Percentiles rank a stretch among this genome's conserved stretches.
These are phyloP conservation scores for Melangyna quadrimaculata DNA, from an alignment of 2,888 invertebrate genomes.

Conservation along the genomic window DNA sequence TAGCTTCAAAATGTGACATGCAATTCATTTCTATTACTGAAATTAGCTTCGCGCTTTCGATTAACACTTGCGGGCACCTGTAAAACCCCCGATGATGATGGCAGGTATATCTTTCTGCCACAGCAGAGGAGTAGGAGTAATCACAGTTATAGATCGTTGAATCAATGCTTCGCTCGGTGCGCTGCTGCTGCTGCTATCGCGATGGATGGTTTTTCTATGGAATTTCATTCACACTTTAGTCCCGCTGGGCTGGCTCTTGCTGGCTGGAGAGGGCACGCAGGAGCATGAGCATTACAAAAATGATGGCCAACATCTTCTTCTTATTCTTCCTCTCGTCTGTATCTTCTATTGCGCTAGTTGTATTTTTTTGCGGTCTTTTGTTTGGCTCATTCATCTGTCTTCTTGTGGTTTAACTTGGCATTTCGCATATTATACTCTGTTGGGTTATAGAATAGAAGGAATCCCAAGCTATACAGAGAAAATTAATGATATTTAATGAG, in stretches of 20 bases:
- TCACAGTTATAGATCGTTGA: slow-evolving; percentile 52
- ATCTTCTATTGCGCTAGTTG: not conserved
- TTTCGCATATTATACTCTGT: slow-evolving; percentile 11
- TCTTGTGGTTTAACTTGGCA: slow-evolving; percentile 34
- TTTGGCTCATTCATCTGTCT: slow-evolving; percentile 45
- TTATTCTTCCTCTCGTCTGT: not conserved
- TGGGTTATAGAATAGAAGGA: slow-evolving; percentile 2
- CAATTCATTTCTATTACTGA: slow-evolving; percentile 70
- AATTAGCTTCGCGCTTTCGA: slow-evolving; percentile 71
- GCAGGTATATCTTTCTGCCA: not conserved
- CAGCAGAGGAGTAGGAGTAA: slow-evolving; percentile 61
- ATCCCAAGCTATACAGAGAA: slow-evolving; percentile 37
- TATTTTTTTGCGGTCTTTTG: slow-evolving; percentile 27
- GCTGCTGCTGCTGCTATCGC: not conserved
- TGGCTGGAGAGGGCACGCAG: not conserved
- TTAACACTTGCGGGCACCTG: slow-evolving; percentile 59
- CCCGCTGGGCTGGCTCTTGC: not conserved
- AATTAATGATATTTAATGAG: slow-evolving; percentile 68
- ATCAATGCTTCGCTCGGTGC: slow-evolving; percentile 40
- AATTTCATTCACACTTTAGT: slow-evolving; percentile 60
- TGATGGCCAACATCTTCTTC: slow-evolving; percentile 16
- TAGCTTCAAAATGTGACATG: slow-evolving; percentile 68
- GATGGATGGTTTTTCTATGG: slow-evolving; percentile 33
- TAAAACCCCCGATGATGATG: too few species aligned
- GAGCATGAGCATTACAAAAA: slow-evolving; percentile 5